Evolutionary conservation across 2,797 vertebrate genomes (phyloP), one percentile per base, ranked within the genome.

Genomic region (Lutra lutra): DNA sequence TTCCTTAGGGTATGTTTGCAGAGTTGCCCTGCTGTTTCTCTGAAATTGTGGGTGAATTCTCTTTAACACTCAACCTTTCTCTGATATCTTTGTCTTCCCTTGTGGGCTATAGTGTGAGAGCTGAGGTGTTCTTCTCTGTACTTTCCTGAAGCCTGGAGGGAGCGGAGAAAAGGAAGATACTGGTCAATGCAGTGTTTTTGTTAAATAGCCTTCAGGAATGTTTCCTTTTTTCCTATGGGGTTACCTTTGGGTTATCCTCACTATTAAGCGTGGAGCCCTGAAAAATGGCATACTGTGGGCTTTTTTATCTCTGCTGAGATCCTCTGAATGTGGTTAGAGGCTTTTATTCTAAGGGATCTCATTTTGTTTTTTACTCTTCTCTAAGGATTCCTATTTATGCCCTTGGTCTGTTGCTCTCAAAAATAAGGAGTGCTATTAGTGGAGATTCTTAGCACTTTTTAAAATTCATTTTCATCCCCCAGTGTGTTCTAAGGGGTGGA

Each of bases 31-130:
- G 86, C 88, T 80, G 51, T 72, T 78, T 72, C 78, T 97, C 77
- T 97, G 95, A 82, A 72, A 77, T 80, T 62, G 51, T 91, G 83
- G 64, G 79, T 85, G 84, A 96, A 86, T 96, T 80, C 68, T 96
- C 86, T 91, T 56, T 95, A 85, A 82, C 89, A 82, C 80, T 94
- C 60, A 73, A 48, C 83, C 88, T 94, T 95, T 84, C 86, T 32
- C 54, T 96, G 79, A 72, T 75, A 40, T 77, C 40, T 72, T 75
- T 82, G 64, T 77, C 17, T 58, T 78, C 75, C 86, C 91, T 91
- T 66, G 46, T 95, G 96, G 97, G 86, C 84, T 93, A 1, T 32
- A 58, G 11, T 23, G 60, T 73, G 73, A 91, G 48, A 82, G 38
- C 95, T 51, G 13, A 32, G 46, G 43, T 75, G 54, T 56, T 64